phyloP scores from a whole-genome alignment of 2,797 vertebrate genomes.

The Urocyon cinereoargenteus region DNA sequence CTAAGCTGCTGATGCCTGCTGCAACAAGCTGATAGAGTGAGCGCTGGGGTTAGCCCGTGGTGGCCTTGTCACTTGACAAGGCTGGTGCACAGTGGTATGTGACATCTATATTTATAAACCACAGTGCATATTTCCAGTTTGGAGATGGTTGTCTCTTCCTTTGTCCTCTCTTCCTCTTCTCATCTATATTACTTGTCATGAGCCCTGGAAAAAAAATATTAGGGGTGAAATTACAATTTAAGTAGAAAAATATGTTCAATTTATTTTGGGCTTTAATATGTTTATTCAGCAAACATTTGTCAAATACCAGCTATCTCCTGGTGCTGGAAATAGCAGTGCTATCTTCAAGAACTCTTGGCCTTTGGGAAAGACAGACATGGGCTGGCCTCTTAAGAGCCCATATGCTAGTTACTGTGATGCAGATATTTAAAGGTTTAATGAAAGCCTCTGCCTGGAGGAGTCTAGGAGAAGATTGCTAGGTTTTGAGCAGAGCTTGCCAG shows the following conservation, averaged over 20 bases:
- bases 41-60: background rate
- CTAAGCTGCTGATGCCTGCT: background rate
- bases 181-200: background rate
- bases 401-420: background rate
- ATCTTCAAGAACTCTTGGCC: background rate
- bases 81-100: background rate
- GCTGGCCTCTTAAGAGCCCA: background rate
- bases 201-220: background rate
- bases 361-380: constrained; percentile 11
- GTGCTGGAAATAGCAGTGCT: background rate
- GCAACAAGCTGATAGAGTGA: background rate
- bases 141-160: background rate
- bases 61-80: background rate
- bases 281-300: background rate
- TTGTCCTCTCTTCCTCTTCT: background rate
- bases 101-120: background rate
- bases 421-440: constrained; percentile 10
- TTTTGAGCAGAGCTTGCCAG: constrained; percentile 15
- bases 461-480: background rate
- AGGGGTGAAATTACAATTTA: constrained; percentile 30
- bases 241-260: background rate
- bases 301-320: background rate
- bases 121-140: background rate
- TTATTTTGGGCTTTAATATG: constrained; percentile 47
- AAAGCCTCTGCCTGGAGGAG: background rate